Conservation (phyloP, 2,888 invertebrate genomes). For the Lottia scabra region DNA sequence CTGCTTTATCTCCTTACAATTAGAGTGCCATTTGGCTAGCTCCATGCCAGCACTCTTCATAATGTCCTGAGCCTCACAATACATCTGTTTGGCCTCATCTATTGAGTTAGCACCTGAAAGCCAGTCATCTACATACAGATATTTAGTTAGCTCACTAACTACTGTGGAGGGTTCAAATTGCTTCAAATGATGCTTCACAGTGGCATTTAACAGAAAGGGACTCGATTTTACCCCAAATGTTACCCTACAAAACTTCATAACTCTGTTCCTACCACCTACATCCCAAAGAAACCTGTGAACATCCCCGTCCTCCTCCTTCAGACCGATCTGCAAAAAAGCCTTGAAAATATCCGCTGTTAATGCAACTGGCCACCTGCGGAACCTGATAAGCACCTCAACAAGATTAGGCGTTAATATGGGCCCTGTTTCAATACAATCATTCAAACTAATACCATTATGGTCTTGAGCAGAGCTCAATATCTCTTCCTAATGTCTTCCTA, state of each 20-base stretch:
- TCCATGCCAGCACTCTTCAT: no score
- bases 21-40: no score
- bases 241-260: conserved; percentile 21
- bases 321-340: conserved; percentile 27
- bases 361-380: conserved; percentile 25
- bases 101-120: no score
- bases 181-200: conserved; percentile 19
- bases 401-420: conserved; percentile 26
- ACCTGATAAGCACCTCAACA: conserved; percentile 26
- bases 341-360: conserved; percentile 31
- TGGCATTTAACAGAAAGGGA: conserved; percentile 30
- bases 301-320: conserved; percentile 20
- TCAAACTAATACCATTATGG: no score
- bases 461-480: no score
- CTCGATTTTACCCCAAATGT: conserved; percentile 18
- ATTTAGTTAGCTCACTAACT: no score
- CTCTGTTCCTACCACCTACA: background rate
- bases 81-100: no score
- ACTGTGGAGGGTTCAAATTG: conserved; percentile 8
- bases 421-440: conserved; percentile 37
- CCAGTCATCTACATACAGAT: no score
- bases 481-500: no score
- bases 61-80: no score
- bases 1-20: no score
- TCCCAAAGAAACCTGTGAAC: conserved; percentile 28